Base-by-base conservation (phyloP, 2,888 invertebrate genomes). In the Latrodectus hesperus region DNA sequence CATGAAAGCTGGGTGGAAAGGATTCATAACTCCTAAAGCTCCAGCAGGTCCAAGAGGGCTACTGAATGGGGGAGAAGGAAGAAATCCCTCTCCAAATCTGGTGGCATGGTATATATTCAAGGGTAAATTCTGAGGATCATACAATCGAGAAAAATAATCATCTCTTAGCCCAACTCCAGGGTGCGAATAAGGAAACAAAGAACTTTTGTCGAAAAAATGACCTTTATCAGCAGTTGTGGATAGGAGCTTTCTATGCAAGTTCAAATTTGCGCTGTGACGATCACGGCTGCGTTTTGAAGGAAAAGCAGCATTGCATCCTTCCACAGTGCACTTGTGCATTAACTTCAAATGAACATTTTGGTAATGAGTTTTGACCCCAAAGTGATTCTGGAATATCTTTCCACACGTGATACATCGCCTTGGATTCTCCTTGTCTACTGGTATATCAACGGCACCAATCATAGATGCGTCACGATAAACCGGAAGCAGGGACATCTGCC, bases 301-400 rank as follows among this genome's bases (percentile, higher is more conserved):
- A 92, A 98, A 99, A 0, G 97, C 96, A 0, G 98, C 98, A 93
- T 96, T 96, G 92, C 99, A 99, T 1, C 98, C 98, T 90, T 98
- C 98, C 51, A 97, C 96, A 91, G 96, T 96, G 93, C 99, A 99
- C 92, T 96, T 96, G 93, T 98, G 98, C 96, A 98, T 97, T 88
- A 98, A 93, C 93, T 98, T 98, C 79, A 98, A 94, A 93, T 99
- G 98, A 12, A 97, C 96, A 92, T 97, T 98, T 93, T 98, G 98
- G 92, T 97, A 98, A 92, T 99, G 99, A 1, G 96, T 96, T 93
- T 98, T 98, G 49, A 98, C 95, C 76, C 96, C 96, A 92, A 97
- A 98, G 91, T 97, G 96, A 92, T 97, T 98, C 92, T 96, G 97
- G 92, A 98, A 98, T 91, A 96, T 94, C 93, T 98, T 97, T 10